These are phyloP conservation scores for Ornithoptera priamus DNA, from an alignment of 2,888 invertebrate species.

Conservation along the genomic window DNA sequence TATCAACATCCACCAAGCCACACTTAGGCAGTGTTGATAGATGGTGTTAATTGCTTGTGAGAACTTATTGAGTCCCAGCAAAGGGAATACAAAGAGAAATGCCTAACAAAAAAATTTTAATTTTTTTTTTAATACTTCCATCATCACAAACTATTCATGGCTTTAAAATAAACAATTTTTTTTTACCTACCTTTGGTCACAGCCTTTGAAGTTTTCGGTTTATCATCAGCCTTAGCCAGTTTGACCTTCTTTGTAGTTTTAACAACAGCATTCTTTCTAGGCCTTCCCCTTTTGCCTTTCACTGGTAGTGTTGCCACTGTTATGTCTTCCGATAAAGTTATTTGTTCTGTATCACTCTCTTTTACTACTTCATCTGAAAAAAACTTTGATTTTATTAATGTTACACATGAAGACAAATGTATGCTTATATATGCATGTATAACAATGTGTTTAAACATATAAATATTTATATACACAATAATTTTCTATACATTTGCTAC, in stretches of 20 bases:
- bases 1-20: too few species aligned
- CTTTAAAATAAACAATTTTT: background rate
- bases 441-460: too few species aligned
- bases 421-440: too few species aligned
- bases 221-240: slow-evolving; percentile 42
- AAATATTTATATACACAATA: too few species aligned
- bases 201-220: slow-evolving; percentile 43
- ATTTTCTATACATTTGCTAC: too few species aligned
- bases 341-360: slow-evolving; percentile 40
- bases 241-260: slow-evolving; percentile 52
- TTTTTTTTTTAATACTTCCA: background rate
- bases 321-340: slow-evolving; percentile 45
- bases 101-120: too few species aligned
- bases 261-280: slow-evolving; percentile 47
- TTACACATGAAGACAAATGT: too few species aligned
- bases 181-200: slow-evolving; percentile 61
- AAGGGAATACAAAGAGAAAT: too few species aligned
- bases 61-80: too few species aligned
- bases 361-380: slow-evolving; percentile 46
- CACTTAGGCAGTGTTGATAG: too few species aligned
- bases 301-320: slow-evolving; percentile 46
- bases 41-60: too few species aligned
- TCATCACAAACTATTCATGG: slow-evolving; percentile 2
- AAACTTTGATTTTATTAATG: too few species aligned
- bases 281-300: slow-evolving; percentile 54